phyloP scores from a whole-genome alignment of 2,888 invertebrate genomes.

The Rhogogaster chlorosoma region DNA sequence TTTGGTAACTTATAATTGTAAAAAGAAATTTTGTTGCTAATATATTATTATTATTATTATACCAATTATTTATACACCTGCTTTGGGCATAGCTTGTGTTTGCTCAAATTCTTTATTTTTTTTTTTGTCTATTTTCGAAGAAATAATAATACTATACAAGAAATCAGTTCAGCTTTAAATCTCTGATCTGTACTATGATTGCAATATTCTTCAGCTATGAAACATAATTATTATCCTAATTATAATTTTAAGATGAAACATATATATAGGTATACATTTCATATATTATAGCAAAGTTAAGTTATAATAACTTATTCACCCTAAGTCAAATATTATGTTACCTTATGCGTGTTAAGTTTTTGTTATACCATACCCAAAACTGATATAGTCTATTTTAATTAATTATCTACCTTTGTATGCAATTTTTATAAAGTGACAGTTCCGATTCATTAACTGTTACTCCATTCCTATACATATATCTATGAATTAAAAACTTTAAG shows the following conservation, averaged over 20 bases:
- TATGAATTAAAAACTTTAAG: not conserved
- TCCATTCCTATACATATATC: conserved; percentile 31
- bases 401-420: conserved; percentile 36
- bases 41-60: not conserved
- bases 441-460: not conserved
- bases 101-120: not conserved
- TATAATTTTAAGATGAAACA: conserved; percentile 21
- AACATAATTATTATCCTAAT: not conserved
- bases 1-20: conserved; percentile 3
- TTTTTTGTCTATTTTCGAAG: not conserved
- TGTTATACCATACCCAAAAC: conserved; percentile 35
- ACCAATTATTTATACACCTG: conserved; percentile 3
- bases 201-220: conserved; percentile 28
- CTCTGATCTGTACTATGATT: conserved; percentile 26
- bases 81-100: conserved; percentile 9
- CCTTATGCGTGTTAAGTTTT: conserved; percentile 42
- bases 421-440: conserved; percentile 15
- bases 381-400: conserved; percentile 38
- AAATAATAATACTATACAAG: not conserved
- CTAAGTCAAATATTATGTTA: conserved; percentile 44
- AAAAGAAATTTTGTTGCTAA: not conserved
- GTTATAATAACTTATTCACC: conserved; percentile 38
- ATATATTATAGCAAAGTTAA: conserved; percentile 18
- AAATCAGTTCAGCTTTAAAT: not conserved
- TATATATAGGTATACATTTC: not conserved